phyloP scores from a whole-genome alignment of 2,888 invertebrate genomes.

The Glaucopsyche alexis region DNA sequence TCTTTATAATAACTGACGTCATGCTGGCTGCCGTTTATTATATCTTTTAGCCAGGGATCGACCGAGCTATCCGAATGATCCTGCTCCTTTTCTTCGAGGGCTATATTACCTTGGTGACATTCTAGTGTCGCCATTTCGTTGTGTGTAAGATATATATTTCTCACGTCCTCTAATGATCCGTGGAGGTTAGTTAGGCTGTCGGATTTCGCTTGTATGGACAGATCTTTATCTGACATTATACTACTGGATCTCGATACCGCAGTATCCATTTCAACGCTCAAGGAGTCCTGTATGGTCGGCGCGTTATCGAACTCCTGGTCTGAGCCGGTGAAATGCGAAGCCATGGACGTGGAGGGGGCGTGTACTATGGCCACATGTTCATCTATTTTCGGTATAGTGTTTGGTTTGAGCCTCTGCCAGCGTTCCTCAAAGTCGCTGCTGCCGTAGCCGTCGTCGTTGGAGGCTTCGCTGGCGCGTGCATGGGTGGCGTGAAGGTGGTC shows the following conservation, averaged over 20 bases:
- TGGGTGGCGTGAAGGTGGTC: slow-evolving; percentile 65
- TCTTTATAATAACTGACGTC: slow-evolving; percentile 81
- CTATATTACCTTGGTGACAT: slow-evolving; percentile 66
- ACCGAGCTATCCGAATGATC: slow-evolving; percentile 70
- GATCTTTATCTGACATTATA: slow-evolving; percentile 69
- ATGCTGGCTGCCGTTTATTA: slow-evolving; percentile 79
- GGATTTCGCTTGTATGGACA: slow-evolving; percentile 67
- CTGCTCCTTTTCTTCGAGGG: slow-evolving; percentile 59
- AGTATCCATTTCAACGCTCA: slow-evolving; percentile 62
- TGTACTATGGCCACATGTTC: slow-evolving; percentile 73
- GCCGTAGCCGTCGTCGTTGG: slow-evolving; percentile 51
- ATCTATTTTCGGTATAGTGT: slow-evolving; percentile 80
- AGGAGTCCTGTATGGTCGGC: slow-evolving; percentile 54
- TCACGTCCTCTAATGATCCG: slow-evolving; percentile 83
- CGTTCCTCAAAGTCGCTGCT: slow-evolving; percentile 84
- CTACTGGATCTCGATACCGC: slow-evolving; percentile 68
- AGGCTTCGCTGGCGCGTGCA: slow-evolving; percentile 43
- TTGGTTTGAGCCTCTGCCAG: slow-evolving; percentile 86
- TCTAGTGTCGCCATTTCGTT: slow-evolving; percentile 65
- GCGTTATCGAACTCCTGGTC: slow-evolving; percentile 56
- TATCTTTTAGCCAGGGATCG: slow-evolving; percentile 82
- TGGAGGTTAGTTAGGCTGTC: slow-evolving; percentile 83
- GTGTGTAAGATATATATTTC: slow-evolving; percentile 71
- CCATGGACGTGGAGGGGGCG: slow-evolving; percentile 61
- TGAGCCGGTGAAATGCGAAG: slow-evolving; percentile 59